Evolutionary conservation across 1,140 invertebrate species (phyloP).

Genomic region (Drosophila subobscura): DNA sequence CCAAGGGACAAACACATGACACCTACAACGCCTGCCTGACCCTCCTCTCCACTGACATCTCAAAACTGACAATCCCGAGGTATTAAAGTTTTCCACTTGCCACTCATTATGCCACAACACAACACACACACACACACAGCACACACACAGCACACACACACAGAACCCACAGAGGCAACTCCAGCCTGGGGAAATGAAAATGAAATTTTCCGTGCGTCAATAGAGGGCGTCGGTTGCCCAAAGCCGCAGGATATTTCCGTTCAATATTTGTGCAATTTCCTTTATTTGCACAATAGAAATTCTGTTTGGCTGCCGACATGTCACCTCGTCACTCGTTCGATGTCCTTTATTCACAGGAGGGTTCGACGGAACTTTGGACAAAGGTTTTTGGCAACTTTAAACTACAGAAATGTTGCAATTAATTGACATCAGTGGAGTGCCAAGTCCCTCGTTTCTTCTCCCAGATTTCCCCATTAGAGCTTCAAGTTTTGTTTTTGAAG

Average conservation of each 20-base stretch:
- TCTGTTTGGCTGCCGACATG: constrained; percentile 44
- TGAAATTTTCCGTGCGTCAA: constrained; percentile 47
- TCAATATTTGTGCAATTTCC: constrained; percentile 80
- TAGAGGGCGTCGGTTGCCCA: constrained; percentile 27
- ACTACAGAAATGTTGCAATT: no score
- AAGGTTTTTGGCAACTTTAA: background rate
- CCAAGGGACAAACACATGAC: constrained; percentile 32
- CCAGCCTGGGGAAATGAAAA: constrained; percentile 1
- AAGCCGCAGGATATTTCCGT: constrained; percentile 75
- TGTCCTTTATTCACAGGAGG: constrained; percentile 13
- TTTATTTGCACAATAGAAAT: constrained; percentile 70
- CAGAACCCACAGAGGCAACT: background rate
- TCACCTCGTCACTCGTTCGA: background rate
- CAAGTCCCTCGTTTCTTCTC: no score
- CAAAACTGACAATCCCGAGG: constrained; percentile 29
- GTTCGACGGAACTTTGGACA: background rate
- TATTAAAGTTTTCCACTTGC: constrained; percentile 50
- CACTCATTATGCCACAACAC: constrained; percentile 45
- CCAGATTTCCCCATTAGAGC: no score
- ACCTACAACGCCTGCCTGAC: background rate
- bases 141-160: background rate
- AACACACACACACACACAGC: background rate
- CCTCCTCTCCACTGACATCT: background rate
- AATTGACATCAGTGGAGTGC: no score
- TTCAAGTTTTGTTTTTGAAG: constrained; percentile 33